A percentile compares a stretch with the other conserved stretches of the same genome.
Evolutionary conservation across 2,888 invertebrate species (phyloP).

Genomic region (Fragum whitleyi): DNA sequence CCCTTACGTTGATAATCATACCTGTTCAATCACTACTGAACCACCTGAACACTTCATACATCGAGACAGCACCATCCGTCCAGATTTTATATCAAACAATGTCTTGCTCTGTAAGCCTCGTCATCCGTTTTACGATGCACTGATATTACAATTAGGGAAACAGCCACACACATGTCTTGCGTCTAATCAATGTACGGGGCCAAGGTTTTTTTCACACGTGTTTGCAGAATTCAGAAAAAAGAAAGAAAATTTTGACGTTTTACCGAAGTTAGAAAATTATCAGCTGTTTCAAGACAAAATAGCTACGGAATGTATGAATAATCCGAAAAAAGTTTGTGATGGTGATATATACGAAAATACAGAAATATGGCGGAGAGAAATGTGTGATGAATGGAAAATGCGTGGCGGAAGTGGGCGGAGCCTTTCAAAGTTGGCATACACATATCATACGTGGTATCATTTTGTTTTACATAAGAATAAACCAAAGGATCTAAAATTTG

Average conservation of each 20-base stretch:
- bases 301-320: background rate
- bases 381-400: constrained; percentile 1
- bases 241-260: background rate
- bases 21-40: background rate
- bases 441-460: constrained; percentile 3
- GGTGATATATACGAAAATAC: background rate
- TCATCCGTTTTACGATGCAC: background rate
- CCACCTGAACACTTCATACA: background rate
- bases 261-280: background rate
- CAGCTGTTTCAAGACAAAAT: background rate
- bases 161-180: background rate
- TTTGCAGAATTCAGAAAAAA: background rate
- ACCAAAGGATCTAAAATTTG: no score
- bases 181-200: background rate
- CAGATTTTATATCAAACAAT: background rate
- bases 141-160: background rate
- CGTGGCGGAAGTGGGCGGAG: background rate
- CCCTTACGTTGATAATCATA: background rate
- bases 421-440: constrained; percentile 2
- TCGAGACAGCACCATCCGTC: background rate
- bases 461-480: no score
- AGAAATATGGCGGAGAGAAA: background rate
- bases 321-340: background rate
- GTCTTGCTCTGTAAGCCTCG: background rate
- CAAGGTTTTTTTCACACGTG: background rate